Evolutionary conservation across 2,797 vertebrate genomes (phyloP).

Genomic region (Cyclura pinguis): DNA sequence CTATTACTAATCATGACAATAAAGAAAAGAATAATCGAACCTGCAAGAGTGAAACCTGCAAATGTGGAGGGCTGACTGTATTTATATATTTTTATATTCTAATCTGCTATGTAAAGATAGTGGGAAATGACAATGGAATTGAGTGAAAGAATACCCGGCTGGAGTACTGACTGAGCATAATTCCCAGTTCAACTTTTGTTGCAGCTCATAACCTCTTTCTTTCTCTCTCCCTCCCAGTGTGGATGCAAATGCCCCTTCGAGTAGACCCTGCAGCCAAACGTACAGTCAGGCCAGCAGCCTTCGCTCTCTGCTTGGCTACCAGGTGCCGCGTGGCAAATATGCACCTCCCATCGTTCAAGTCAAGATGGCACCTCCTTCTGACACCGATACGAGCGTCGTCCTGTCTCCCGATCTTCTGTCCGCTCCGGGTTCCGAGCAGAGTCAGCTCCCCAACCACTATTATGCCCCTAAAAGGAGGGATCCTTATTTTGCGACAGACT

Average conservation of each 20-base stretch:
- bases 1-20: neutral
- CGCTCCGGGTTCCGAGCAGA: neutral
- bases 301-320: constrained; percentile 84
- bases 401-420: neutral
- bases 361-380: constrained; percentile 12
- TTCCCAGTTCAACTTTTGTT: no score
- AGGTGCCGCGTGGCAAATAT: constrained; percentile 75
- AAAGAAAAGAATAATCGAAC: no score
- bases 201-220: neutral
- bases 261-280: constrained; percentile 79
- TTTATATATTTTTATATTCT: no score
- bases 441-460: neutral
- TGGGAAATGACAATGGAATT: no score
- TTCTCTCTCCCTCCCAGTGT: neutral
- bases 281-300: constrained; percentile 80
- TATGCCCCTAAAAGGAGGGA: neutral
- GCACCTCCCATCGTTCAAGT: constrained; percentile 50
- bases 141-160: no score
- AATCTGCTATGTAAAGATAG: no score
- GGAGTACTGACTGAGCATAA: no score
- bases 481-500: fast-evolving
- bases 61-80: no score
- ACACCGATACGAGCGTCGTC: neutral
- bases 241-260: constrained; percentile 48
- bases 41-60: no score